Evolutionary conservation across 2,888 invertebrate species (phyloP), one percentile per base, ranked within the genome.

Genomic region (Drosophila setosimentum): DNA sequence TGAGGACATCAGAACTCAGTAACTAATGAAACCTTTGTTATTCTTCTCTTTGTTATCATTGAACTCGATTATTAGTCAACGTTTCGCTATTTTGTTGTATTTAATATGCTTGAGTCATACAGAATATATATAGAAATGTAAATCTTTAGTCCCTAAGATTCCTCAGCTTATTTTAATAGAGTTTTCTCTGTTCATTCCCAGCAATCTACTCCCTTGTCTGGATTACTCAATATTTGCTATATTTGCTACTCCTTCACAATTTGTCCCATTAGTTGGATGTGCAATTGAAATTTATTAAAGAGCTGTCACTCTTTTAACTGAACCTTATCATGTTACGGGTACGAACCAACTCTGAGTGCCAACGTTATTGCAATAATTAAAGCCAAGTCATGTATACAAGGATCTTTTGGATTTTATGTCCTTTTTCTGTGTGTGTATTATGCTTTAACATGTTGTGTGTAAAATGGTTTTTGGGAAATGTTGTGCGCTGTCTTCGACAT

Each of bases 401-500:
- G 54, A 54, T 68, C 49, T 76, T 55, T 67, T 65, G 59, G 58
- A 54, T 68, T 49, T 76, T 53, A 77, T 73, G 78, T 80, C 69
- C 57, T 42, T 32, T 35, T 27, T 54, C 61, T 57, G 4, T 16
- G 45, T 16, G 45, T 45, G 45, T 45, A 24, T 45, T 24, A 16
- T 24, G 45, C 45, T 24, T 57, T 50, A 29, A 50, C 29, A 50
- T 51, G 51, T 63, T 63, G 48, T 29, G 27, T 29, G 42, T 27
- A 68, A 72, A 79, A 87, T 85, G 87, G 81, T 82, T 72, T 84
- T 81, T 84, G 80, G 80, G 69, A 88, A 87, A 77, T 84, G 62
- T 82, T 76, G 74, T 84, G 76, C 69, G 73, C 72, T 83, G 89
- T 74, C 80, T 74, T 80, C 60, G 59, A 68, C 68, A 61, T 68